phyloP scores from a whole-genome alignment of 2,113 vertebrate genomes.

The Todiramphus chloris region DNA sequence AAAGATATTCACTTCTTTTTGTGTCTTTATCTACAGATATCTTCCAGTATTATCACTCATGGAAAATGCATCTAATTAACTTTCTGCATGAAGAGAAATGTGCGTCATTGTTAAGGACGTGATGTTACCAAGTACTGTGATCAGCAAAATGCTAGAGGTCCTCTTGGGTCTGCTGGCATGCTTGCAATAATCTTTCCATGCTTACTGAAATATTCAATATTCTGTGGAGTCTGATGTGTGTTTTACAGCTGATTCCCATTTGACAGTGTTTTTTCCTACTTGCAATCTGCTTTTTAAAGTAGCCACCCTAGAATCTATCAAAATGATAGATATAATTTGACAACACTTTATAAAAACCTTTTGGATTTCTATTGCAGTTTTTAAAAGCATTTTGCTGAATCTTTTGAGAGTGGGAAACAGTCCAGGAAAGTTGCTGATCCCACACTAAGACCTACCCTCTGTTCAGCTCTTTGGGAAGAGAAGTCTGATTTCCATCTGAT shows the following conservation, averaged over 20 bases:
- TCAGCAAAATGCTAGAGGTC: neutral
- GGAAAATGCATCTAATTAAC: neutral
- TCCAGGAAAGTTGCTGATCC: neutral
- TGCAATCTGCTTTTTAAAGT: neutral
- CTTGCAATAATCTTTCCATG: neutral
- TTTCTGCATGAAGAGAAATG: neutral
- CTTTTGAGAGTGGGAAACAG: neutral
- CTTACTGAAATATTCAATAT: neutral
- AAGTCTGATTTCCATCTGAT: constrained; percentile 56
- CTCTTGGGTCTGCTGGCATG: neutral
- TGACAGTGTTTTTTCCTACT: neutral
- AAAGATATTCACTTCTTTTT: neutral
- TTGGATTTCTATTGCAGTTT: neutral
- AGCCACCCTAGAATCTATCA: neutral
- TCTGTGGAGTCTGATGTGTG: neutral
- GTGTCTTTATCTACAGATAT: neutral
- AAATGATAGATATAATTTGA: neutral
- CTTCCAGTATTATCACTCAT: neutral
- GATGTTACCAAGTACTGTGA: neutral
- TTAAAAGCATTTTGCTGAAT: neutral
- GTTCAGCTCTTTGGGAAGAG: constrained; percentile 16
- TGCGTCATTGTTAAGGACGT: neutral
- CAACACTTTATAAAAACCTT: neutral
- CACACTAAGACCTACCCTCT: neutral
- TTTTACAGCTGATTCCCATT: neutral